These are phyloP conservation scores for Takifugu rubripes DNA, from an alignment of 2,797 vertebrate genomes.

Conservation along the genomic window DNA sequence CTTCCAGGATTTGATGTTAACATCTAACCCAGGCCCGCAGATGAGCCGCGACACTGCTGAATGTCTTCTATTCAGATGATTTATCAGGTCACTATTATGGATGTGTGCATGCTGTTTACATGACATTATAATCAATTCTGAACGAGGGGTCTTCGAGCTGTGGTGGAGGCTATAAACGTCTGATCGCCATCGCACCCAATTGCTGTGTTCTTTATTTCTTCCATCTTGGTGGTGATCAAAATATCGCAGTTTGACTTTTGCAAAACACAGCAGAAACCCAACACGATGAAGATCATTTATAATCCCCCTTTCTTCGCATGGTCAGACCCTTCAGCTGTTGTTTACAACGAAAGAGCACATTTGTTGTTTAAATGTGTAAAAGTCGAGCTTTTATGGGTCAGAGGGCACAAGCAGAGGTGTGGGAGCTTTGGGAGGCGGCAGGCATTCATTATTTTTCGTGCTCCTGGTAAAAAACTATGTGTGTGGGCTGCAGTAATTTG, in stretches of 20 bases:
- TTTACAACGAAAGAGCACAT: constrained; percentile 45
- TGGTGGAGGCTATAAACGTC: not conserved
- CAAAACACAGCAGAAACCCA: constrained; percentile 15
- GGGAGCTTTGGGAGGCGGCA: constrained; percentile 47
- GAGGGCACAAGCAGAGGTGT: constrained; percentile 54
- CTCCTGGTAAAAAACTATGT: constrained; percentile 37
- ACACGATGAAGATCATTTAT: constrained; percentile 23
- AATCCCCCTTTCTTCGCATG: constrained; percentile 13
- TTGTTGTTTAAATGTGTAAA: constrained; percentile 48
- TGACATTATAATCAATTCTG: constrained; percentile 55
- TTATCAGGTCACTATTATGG: constrained; percentile 60
- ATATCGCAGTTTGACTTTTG: not conserved
- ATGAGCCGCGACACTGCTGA: constrained; percentile 48
- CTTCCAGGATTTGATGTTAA: constrained; percentile 66
- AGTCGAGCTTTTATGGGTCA: constrained; percentile 37
- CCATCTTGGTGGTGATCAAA: not conserved
- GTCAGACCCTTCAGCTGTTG: constrained; percentile 44
- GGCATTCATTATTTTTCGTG: constrained; percentile 52
- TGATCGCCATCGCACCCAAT: constrained; percentile 24
- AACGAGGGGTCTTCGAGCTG: constrained; percentile 36
- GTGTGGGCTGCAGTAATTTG: not conserved
- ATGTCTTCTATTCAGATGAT: constrained; percentile 60
- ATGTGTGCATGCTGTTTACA: constrained; percentile 56
- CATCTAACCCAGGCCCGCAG: constrained; percentile 54
- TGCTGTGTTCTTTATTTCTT: constrained; percentile 2